Evolutionary conservation across 2,113 vertebrate genomes (phyloP), one percentile per base, ranked within the genome.

Genomic region (Perca fluviatilis): DNA sequence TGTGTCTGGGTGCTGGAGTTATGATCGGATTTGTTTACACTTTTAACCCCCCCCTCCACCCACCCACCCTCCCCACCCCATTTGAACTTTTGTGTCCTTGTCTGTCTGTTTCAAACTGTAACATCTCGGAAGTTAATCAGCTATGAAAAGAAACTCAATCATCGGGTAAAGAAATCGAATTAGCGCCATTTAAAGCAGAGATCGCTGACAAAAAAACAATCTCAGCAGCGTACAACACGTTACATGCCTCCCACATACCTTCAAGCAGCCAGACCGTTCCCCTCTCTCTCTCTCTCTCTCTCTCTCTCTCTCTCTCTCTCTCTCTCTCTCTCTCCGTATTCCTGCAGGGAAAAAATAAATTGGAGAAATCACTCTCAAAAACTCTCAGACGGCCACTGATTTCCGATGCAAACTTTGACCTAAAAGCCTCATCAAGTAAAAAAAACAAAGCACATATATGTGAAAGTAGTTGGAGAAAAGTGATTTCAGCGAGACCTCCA

Each of bases 171-270:
- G 0, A 6, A 53, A 33, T 77, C 85, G 65, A 88, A 77, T 25
- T 3, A 11, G 36, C 0, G n/a, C n/a, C 1, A 5, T 36, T 85
- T 40, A 51, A 70, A 65, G 46, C 65, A 2, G 2, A 19, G 74
- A 82, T 80, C 27, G 68, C 40, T 7, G 62, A 58, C 19, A 19
- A 66, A 92, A 92, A 88, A 54, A 54, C 12, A 82, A 64, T 61
- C 53, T 61, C 30, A 72, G 60, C 80, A 61, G 73, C 11, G 77
- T 46, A 65, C 68, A 87, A 77, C 86, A 85, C 77, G 86, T 83
- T 83, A 77, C 77, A 89, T 86, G 87, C 89, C 89, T 94, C 89
- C 91, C 90, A 91, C 94, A 93, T 93, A 94, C 92, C 93, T 94
- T 88, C 90, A 91, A 90, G 90, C 85, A 91, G 92, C 83, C 91